Evolutionary conservation across 2,888 invertebrate species (phyloP).

Genomic region (Chirona hameri): DNA sequence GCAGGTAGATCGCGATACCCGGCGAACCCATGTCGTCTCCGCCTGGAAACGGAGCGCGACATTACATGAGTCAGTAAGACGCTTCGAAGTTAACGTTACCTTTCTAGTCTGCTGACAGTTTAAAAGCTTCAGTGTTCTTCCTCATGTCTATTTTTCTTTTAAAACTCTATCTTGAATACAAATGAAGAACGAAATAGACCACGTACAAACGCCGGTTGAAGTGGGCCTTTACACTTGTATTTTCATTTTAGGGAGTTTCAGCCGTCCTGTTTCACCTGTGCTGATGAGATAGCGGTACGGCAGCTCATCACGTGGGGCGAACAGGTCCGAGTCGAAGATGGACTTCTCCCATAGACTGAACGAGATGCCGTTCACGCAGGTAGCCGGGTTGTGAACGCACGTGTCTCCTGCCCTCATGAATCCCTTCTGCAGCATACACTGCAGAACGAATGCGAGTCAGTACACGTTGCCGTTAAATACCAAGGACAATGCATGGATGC

Average conservation of each 20-base stretch:
- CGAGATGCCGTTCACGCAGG: slow-evolving; percentile 39
- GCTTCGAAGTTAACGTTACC: too few species aligned
- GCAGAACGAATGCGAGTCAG: neutral
- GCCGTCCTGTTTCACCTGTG: neutral
- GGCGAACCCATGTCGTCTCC: slow-evolving; percentile 40
- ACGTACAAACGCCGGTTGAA: too few species aligned
- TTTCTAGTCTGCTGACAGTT: too few species aligned
- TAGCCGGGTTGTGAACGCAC: slow-evolving; percentile 39
- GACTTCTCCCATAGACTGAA: slow-evolving; percentile 40
- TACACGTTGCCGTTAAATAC: too few species aligned
- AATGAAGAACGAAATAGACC: too few species aligned
- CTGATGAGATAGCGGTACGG: neutral
- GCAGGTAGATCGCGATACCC: slow-evolving; percentile 40
- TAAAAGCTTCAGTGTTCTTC: too few species aligned
- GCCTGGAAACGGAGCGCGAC: slow-evolving; percentile 34
- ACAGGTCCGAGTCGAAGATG: neutral
- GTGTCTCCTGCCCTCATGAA: slow-evolving; percentile 27
- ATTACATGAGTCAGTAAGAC: too few species aligned
- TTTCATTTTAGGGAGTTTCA: too few species aligned
- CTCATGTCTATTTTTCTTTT: too few species aligned
- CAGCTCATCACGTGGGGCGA: neutral
- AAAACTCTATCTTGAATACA: too few species aligned
- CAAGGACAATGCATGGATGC: too few species aligned
- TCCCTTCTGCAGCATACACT: neutral
- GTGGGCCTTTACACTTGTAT: too few species aligned